A percentile compares a stretch with the other conserved stretches of the same genome.
Conservation (phyloP, 2,113 vertebrate genomes). For the Corythornis madagascariensis region DNA sequence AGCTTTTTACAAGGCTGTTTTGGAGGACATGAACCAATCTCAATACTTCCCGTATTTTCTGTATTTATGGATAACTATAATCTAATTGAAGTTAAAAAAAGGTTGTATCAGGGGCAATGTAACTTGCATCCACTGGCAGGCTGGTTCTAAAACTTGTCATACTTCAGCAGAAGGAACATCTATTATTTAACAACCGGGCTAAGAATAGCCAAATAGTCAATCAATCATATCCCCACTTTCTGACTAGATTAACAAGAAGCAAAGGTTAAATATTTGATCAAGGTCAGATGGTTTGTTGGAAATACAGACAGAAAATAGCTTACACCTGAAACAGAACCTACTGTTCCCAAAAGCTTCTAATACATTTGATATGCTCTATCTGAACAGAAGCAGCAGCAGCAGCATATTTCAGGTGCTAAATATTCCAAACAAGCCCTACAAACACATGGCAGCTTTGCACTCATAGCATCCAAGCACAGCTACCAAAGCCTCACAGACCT, state of each 20-base stretch:
- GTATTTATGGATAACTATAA: not conserved
- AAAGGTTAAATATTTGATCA: slow-evolving; percentile 23
- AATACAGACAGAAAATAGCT: not conserved
- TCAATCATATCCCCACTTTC: not conserved
- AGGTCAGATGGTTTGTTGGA: not conserved
- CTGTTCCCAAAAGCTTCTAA: not conserved
- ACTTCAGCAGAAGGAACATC: slow-evolving; percentile 41
- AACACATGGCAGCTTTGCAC: not conserved
- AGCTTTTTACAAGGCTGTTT: not conserved
- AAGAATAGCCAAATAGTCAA: slow-evolving; percentile 42
- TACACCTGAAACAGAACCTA: not conserved
- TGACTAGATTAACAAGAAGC: not conserved
- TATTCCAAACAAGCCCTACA: not conserved
- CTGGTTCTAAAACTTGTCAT: not conserved
- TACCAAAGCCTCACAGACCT: not conserved
- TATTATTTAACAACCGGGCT: slow-evolving; percentile 45
- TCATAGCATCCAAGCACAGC: not conserved
- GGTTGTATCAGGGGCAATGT: not conserved
- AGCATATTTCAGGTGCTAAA: not conserved
- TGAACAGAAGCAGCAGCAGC: not conserved
- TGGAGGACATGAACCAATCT: not conserved
- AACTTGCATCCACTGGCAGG: not conserved
- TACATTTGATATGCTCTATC: not conserved
- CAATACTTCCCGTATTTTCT: not conserved
- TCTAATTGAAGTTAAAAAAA: not conserved